Evolutionary conservation across 2,113 vertebrate genomes (phyloP), one percentile per base, ranked within the genome.

Genomic region (Pollachius pollachius): DNA sequence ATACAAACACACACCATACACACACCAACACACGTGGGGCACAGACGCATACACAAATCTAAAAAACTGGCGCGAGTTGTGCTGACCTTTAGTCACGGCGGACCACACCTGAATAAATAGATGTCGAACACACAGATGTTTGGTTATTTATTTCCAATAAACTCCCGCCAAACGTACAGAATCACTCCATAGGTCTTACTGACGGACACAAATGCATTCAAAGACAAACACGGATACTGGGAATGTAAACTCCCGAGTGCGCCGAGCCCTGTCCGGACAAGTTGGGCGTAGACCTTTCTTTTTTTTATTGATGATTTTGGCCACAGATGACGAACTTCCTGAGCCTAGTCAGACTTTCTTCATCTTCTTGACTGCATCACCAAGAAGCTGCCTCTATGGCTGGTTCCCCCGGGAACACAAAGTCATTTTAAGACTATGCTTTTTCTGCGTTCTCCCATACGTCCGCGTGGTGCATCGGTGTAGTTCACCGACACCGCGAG

Each of bases 241-340:
- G 15, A 41, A 17, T 34, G 8, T 25, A 54, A n/a, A 21, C 66
- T 8, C 30, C 30, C 30, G 0, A 2, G 13, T 37, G 27, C 58
- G 15, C 18, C 12, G 8, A 9, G 48, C 58, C 59, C 70, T 76
- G 74, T 79, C 64, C 72, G 72, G 73, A 64, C 74, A 81, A 72
- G 76, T 74, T 25, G 21, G 68, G 0, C 6, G 70, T 23, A 30
- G 3, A 52, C 21, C 6, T 34, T 48, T 48, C 11, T 13, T 13
- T 34, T 34, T 13, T 13, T 12, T 11, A 48, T 13, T 7, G 41
- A 48, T 48, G 41, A 13, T 48, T 48, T 58, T 72, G 41, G 56
- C 77, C 52, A 64, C 15, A 1, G 41, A 64, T 41, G 62, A 80
- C 18, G 58, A 58, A 75, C 6, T 30, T 64, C 56, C 19, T 11